Base-by-base conservation (phyloP, 2,888 invertebrate species). In the Lydus trimaculatus region DNA sequence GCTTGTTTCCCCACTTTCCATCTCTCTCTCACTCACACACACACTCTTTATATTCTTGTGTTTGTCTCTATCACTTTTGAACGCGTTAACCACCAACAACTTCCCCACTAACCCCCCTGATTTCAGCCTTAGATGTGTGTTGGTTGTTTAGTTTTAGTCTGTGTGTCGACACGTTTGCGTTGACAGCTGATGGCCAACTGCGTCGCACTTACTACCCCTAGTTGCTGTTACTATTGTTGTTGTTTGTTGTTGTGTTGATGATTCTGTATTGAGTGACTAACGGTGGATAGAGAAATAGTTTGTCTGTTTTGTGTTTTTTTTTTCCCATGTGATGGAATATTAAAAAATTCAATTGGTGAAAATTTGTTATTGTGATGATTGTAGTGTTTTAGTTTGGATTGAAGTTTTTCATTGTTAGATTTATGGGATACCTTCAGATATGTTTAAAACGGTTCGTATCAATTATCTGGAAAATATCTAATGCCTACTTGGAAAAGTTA, bases 101-200 rank as follows among this genome's bases (percentile, higher is more conserved):
- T 33, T 33, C 33, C 67, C 58, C 64, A 64, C 15, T 7, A 11
- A 20, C 43, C 1, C 43, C 43, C 43, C 17, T 8, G 43, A 43
- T 43, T 43, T 43, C 43, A 43, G 17, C 43, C 43, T 43, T 43
- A 43, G 43, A 43, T n/a, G n/a, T 43, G 43, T 43, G 43, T 33
- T 63, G 23, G 63, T 63, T 69, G 69, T 70, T 63, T 70, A 67
- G 66, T 66, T 48, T 70, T 70, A 70, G 70, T 70, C 67, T 67
- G 56, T 67, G 64, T 63, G 48, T 33, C 60, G 60, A 58, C 64
- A 64, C 64, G 64, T 64, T 33, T 66, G 33, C 63, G 69, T 31
- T 66, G 70, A 67, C 70, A 70, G 70, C 70, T 70, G 70, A 70
- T 63, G 66, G 64, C 43, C 66, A 64, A 67, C 63, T 31, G 31